Evolutionary conservation across 2,113 vertebrate genomes (phyloP).

Genomic region (Carassius auratus): DNA sequence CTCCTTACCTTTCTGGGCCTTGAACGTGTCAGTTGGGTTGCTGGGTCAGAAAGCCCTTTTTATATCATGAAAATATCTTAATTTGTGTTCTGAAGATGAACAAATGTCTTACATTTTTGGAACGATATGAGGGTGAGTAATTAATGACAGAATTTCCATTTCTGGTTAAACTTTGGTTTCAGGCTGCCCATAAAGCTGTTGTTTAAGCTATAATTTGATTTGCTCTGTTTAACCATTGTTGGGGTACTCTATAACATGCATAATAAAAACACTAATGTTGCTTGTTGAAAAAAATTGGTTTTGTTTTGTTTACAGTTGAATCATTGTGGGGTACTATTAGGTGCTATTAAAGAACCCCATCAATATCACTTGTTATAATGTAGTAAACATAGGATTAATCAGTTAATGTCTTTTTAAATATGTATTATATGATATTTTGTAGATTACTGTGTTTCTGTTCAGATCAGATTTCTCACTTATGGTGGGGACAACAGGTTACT

Average conservation of each 20-base stretch:
- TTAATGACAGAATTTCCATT: no score
- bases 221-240: no score
- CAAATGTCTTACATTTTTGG: no score
- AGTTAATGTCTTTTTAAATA: neutral
- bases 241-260: no score
- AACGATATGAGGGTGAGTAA: no score
- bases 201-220: neutral
- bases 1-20: no score
- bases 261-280: no score
- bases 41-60: no score
- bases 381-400: neutral
- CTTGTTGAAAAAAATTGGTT: neutral
- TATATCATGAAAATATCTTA: no score
- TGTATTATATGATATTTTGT: neutral
- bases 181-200: neutral
- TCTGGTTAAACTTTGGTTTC: no score
- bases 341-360: neutral
- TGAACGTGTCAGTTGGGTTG: no score
- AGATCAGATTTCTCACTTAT: neutral
- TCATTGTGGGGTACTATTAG: neutral
- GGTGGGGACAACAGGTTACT: neutral
- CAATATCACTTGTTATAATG: neutral
- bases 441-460: neutral
- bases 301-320: neutral
- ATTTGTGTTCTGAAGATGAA: no score